Evolutionary conservation across 2,797 vertebrate genomes (phyloP), one percentile per base, ranked within the genome.

Genomic region (Catharus ustulatus): DNA sequence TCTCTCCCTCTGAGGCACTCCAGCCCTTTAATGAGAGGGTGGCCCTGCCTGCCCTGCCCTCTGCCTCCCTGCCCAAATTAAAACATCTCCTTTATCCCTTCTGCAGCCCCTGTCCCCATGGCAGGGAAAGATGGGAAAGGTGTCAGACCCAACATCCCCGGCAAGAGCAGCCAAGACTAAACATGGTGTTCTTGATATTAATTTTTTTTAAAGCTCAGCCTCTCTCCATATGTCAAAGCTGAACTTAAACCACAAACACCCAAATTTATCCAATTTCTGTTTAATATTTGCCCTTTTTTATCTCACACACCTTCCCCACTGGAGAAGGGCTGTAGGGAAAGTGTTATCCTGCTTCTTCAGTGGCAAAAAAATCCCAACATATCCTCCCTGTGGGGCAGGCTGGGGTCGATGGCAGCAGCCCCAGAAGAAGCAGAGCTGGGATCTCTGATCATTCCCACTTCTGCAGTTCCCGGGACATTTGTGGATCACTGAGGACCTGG

Each of bases 111-210:
- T 2, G 26, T 46, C 16, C 73, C 48, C 23, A 3, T 0, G 0
- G n/a, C 1, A 1, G 24, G 42, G 61, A 11, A 26, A 36, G 73
- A 2, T 42, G 49, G 64, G 64, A 13, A 42, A 69, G 10, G 10
- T 4, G n/a, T 76, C 46, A 15, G 72, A 38, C 9, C 72, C 27
- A 23, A 38, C 38, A 36, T 2, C 22, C 61, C 45, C 3, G 52
- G 23, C 38, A 30, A 13, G 34, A 67, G 13, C 57, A 67, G 75
- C 72, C 43, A 11, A 10, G 61, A 32, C 18, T 22, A 10, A 76
- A 49, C 20, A 0, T 0, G 6, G 5, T 3, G 24, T 0, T 30
- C 27, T 9, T 42, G 4, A 18, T 12, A 34, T 2, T 68, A 4
- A 2, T 34, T 3, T 15, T 8, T 29, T 52, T 55, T 24, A 36